Evolutionary conservation across 2,797 vertebrate genomes (phyloP), one percentile per base, ranked within the genome.

Genomic region (Tragopan temminckii): DNA sequence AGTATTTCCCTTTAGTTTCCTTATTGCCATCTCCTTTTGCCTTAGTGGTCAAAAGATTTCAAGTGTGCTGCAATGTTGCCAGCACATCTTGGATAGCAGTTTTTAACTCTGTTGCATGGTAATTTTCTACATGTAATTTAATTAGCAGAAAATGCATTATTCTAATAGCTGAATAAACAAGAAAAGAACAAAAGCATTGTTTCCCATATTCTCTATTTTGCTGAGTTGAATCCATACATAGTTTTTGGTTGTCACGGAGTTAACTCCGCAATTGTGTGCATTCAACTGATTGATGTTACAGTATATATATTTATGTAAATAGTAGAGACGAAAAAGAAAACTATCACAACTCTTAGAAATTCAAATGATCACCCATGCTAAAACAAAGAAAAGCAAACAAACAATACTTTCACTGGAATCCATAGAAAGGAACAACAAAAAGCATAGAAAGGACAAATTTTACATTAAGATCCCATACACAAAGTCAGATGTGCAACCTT

Each of bases 51-150:
- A 20, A n/a, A 55, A 55, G 31, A 55, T 55, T 55, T n/a, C 53
- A 55, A 55, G 53, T n/a, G 11, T 55, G 18, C 53, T 55, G 31
- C 31, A 55, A 8, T 55, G 52, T 55, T 55, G 52, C 52, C 31
- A 55, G 31, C 31, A 20, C 53, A 55, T 13, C 31, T 20, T 18
- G 53, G 31, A n/a, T 31, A n/a, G 31, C 53, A 55, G 11, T 88
- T 88, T 94, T 96, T 95, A 85, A 45, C 43, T 89, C 81, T 88
- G 71, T 91, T 95, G 66, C 85, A 95, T 80, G 90, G 88, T 95
- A 96, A 90, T 97, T 97, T 97, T 90, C 88, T 67, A 89, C 40
- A 68, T 88, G 82, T 80, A 75, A 95, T 78, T 94, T 96, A 95
- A 96, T 92, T 84, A 94, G 93, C 29, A 38, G 38, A 80, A 96